Base-by-base conservation (phyloP, 2,113 vertebrate species). In the Agelaius phoeniceus region DNA sequence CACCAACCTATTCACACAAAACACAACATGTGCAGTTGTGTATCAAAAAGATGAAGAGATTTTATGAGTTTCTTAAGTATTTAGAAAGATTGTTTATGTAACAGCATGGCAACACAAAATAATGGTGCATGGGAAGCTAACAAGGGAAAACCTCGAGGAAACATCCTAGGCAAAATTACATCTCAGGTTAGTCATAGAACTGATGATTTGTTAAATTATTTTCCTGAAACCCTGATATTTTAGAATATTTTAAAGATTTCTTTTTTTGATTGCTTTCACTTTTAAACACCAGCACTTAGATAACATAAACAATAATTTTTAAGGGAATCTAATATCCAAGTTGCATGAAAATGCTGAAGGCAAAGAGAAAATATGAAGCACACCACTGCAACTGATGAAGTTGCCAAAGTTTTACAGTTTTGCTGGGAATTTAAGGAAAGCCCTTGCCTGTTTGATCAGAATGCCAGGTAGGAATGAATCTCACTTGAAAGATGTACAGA, bases 91-190 rank as follows among this genome's bases (percentile, higher is more conserved):
- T 19, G 10, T 85, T 96, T 69, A 81, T 1, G 4, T 61, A 93
- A 82, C 35, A 96, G 54, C 41, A 59, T 48, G 44, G 55, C 43
- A 94, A 66, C n/a, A 88, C 39, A 89, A 96, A 97, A 71, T 67
- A 79, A 93, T 89, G 4, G 24, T 28, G 28, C 81, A 89, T 58
- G 75, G n/a, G 87, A 95, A 94, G 22, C 26, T 26, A 77, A 69
- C 23, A 90, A 76, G 12, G 17, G 51, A 28, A 18, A 94, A 31
- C 31, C 87, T 88, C 49, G 33, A 91, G 93, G 67, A 94, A 94
- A 79, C 15, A 24, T 24, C 27, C 59, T 63, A 31, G 76, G 51
- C 65, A 93, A 75, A 94, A 69, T 52, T 51, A 54, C 20, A 58
- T 77, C 88, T 90, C 43, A n/a, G 23, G 15, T 86, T 51, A 65